Conservation (phyloP, 2,113 vertebrate species). For the Cyrtonyx montezumae region DNA sequence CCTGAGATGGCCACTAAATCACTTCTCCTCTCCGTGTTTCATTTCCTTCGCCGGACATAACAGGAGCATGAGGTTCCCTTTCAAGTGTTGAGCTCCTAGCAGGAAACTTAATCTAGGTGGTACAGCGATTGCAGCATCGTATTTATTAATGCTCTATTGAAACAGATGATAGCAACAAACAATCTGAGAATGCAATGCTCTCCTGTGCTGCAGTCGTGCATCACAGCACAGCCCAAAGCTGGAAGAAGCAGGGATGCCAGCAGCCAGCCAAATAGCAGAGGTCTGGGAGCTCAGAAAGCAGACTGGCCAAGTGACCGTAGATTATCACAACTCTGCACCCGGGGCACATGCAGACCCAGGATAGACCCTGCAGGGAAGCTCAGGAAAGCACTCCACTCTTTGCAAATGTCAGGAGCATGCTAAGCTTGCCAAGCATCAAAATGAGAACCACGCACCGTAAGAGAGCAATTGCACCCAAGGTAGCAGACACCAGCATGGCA, state of each 20-base stretch:
- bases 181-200: neutral
- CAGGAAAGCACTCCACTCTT: too few species aligned
- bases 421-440: neutral
- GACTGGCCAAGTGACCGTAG: neutral
- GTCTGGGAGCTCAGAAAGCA: neutral
- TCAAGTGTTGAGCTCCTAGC: neutral
- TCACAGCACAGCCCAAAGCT: neutral
- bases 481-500: neutral
- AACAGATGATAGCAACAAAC: neutral
- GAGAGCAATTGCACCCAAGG: neutral
- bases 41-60: conserved; percentile 45
- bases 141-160: neutral
- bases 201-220: fast-evolving
- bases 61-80: neutral
- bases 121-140: neutral
- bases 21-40: neutral
- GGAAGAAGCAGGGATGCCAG: neutral
- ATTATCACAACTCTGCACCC: neutral
- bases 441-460: fast-evolving
- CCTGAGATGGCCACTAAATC: conserved; percentile 13
- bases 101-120: neutral
- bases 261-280: neutral
- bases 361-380: neutral
- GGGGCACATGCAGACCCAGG: neutral
- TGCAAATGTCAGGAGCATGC: neutral